Evolutionary conservation across 2,888 invertebrate genomes (phyloP).

Genomic region (Mantis religiosa): DNA sequence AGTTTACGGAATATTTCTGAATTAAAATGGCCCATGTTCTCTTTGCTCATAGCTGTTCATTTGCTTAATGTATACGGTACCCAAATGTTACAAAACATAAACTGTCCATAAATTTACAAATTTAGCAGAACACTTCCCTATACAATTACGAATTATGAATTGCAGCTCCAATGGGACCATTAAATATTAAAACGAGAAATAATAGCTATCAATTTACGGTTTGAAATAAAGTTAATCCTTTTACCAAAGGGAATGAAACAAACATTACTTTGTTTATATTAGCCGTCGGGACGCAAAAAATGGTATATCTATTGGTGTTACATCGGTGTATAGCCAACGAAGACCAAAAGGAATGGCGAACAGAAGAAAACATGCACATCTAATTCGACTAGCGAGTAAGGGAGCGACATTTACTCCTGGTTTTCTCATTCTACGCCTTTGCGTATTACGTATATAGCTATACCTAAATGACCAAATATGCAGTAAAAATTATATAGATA

Average conservation of each 20-base stretch:
- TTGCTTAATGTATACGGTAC: neutral
- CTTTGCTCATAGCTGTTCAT: neutral
- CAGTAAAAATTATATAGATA: too few species aligned
- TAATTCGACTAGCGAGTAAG: too few species aligned
- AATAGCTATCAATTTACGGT: neutral
- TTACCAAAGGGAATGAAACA: neutral
- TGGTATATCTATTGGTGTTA: neutral
- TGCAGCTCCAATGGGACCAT: neutral
- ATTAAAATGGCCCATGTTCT: too few species aligned
- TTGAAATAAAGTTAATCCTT: neutral
- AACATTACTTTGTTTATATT: neutral
- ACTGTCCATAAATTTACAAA: neutral
- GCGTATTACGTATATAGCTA: too few species aligned
- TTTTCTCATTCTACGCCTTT: too few species aligned
- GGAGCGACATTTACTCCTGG: too few species aligned
- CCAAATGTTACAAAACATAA: neutral
- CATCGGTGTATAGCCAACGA: neutral
- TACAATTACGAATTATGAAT: neutral
- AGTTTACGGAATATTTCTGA: neutral
- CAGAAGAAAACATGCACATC: neutral
- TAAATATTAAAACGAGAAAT: neutral
- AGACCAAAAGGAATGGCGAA: neutral
- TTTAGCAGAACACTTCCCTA: neutral
- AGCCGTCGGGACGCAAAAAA: neutral
- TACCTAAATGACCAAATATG: too few species aligned